Conservation (phyloP, 2,888 invertebrate genomes). For the Vannuccia rotundouncinata region DNA sequence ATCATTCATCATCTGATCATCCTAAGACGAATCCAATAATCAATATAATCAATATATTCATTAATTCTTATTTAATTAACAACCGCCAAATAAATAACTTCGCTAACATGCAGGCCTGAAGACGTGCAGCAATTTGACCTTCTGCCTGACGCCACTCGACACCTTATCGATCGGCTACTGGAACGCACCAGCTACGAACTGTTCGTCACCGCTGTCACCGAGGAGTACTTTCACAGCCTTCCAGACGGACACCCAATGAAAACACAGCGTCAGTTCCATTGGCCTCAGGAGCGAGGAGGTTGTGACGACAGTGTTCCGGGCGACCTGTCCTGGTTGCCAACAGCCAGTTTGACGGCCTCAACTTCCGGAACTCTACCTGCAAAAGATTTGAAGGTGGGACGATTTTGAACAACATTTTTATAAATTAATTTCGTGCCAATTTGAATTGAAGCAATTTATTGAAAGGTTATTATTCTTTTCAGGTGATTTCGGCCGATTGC, state of each 20-base stretch:
- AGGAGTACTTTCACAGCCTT: constrained; percentile 54
- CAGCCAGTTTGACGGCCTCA: constrained; percentile 48
- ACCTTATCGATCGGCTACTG: constrained; percentile 47
- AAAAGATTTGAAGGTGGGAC: not conserved
- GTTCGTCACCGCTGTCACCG: constrained; percentile 53
- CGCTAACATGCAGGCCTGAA: constrained; percentile 45
- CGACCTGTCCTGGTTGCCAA: constrained; percentile 53
- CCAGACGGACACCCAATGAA: constrained; percentile 49
- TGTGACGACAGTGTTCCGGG: constrained; percentile 46
- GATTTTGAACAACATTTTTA: too few species aligned
- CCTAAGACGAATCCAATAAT: too few species aligned
- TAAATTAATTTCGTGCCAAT: too few species aligned
- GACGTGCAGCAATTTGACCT: constrained; percentile 44
- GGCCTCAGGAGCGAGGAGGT: constrained; percentile 42
- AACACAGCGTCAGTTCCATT: constrained; percentile 44
- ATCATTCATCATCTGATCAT: too few species aligned
- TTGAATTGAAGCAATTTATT: too few species aligned
- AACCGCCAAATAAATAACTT: too few species aligned
- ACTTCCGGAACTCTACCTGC: constrained; percentile 51
- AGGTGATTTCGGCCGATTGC: constrained; percentile 45
- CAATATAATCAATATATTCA: too few species aligned
- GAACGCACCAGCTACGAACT: constrained; percentile 54
- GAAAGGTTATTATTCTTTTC: constrained; percentile 44
- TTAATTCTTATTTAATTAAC: too few species aligned
- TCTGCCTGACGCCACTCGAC: constrained; percentile 48